These are phyloP conservation scores for Collichthys lucidus DNA, from an alignment of 2,113 vertebrate genomes.

Conservation along the genomic window DNA sequence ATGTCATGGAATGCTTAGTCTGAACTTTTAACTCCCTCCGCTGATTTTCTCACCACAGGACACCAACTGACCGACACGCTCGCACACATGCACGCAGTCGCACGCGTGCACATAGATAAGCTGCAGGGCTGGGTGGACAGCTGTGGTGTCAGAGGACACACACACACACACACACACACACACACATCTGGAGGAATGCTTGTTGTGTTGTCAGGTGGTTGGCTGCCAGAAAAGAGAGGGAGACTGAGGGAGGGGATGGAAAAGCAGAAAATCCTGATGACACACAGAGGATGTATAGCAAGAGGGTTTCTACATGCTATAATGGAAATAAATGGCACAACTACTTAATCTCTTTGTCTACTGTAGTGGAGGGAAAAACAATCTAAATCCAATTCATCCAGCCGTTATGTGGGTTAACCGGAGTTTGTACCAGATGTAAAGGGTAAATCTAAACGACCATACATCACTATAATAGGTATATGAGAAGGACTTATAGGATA, in stretches of 20 bases:
- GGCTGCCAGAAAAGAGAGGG: slow-evolving; percentile 62
- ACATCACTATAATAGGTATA: not conserved
- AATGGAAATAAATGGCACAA: not conserved
- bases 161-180: slow-evolving; percentile 27
- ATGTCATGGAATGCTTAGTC: slow-evolving; percentile 74
- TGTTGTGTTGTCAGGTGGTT: slow-evolving; percentile 62
- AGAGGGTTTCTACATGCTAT: not conserved
- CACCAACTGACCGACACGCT: slow-evolving; percentile 26
- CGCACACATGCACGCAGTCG: slow-evolving; percentile 38
- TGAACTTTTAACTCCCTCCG: slow-evolving; percentile 73
- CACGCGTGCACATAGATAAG: slow-evolving; percentile 44
- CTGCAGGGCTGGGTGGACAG: slow-evolving; percentile 72
- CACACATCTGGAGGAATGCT: slow-evolving; percentile 76
- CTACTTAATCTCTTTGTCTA: not conserved
- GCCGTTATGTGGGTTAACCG: not conserved
- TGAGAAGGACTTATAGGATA: not conserved
- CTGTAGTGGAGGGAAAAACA: not conserved
- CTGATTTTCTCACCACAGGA: slow-evolving; percentile 69
- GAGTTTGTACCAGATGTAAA: not conserved
- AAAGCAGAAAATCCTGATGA: slow-evolving; percentile 1
- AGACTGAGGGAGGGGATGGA: slow-evolving; percentile 30
- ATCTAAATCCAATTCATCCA: not conserved
- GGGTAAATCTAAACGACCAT: not conserved
- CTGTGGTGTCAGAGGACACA: slow-evolving; percentile 72
- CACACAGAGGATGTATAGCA: slow-evolving; percentile 22